Base-by-base conservation (phyloP, 2,888 invertebrate genomes). In the Kuschelorhynchus macadamiae region DNA sequence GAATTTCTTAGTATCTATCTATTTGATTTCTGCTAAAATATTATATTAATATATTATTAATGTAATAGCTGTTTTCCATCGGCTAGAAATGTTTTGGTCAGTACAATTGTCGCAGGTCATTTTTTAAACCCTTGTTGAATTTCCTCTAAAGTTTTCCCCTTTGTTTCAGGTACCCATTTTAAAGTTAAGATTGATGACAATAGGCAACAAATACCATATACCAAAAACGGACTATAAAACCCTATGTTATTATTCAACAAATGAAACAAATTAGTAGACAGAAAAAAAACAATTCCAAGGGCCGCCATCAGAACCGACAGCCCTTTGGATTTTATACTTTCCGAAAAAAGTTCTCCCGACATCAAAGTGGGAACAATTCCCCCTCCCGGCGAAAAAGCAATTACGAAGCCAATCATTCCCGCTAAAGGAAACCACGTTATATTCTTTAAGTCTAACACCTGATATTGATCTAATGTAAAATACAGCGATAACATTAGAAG, bases 301-400 rank as follows among this genome's bases (percentile, higher is more conserved):
- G 18, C 14, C 4, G 39, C 41, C 5, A n/a, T 67, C 8, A 72
- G 36, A 14, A 78, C n/a, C 11, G 71, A 72, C 25, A 78, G 50
- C 1, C 74, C 78, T 71, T 79, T 78, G 0, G 72, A 71, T 69
- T 79, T 80, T 12, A 80, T 76, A 57, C 76, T 79, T 1, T 78
- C 74, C 3, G 79, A 77, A 62, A 79, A 80, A 17, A 80, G 53
- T 67, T 80, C 79, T 12, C 78, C 77, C 8, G 77, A 39, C n/a
- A n/a, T n/a, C n/a, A n/a, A n/a, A n/a, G n/a, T n/a, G n/a, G n/a
- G n/a, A n/a, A n/a, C n/a, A n/a, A 79, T 67, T 3, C 77, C 76
- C 11, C 79, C 41, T 32, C 79, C 80, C 7, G 70, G 63, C n/a
- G 76, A 74, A 68, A 56, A 70, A 5, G 44, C 46, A 11, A 70